Evolutionary conservation across 2,797 vertebrate genomes (phyloP).

Genomic region (Huso huso): DNA sequence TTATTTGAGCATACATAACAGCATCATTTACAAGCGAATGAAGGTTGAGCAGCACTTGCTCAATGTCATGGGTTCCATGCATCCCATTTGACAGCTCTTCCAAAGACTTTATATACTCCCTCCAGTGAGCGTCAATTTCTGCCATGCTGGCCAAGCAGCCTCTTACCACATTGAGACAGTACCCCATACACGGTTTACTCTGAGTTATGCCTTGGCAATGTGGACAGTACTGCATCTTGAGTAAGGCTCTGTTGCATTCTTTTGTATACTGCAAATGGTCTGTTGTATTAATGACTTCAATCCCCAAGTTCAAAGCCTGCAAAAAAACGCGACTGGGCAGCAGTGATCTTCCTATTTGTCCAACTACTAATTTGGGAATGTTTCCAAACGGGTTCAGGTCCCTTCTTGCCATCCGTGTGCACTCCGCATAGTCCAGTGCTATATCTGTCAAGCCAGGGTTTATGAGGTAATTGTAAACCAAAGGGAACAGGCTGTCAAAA

Average conservation of each 20-base stretch:
- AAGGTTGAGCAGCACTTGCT: constrained; percentile 67
- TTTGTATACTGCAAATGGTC: constrained; percentile 71
- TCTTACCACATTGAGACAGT: constrained; percentile 75
- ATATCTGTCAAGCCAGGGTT: constrained; percentile 50
- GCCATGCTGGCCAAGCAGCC: constrained; percentile 77
- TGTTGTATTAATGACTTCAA: constrained; percentile 84
- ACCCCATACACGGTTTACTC: constrained; percentile 78
- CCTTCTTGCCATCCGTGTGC: constrained; percentile 49
- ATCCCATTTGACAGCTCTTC: constrained; percentile 66
- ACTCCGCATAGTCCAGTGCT: constrained; percentile 59
- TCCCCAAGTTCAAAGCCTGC: constrained; percentile 76
- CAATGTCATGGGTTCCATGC: constrained; percentile 55
- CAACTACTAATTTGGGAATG: constrained; percentile 46
- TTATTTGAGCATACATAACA: constrained; percentile 51
- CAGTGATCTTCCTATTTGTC: constrained; percentile 58
- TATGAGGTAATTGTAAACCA: constrained; percentile 68
- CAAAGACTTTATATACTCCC: constrained; percentile 65
- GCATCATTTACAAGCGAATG: constrained; percentile 62
- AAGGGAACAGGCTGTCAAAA: constrained; percentile 74
- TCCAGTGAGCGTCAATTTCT: constrained; percentile 76
- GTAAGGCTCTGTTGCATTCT: constrained; percentile 68
- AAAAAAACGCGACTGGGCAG: constrained; percentile 63
- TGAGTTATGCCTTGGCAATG: constrained; percentile 71
- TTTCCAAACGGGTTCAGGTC: constrained; percentile 60
- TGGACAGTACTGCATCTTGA: constrained; percentile 77